Conservation (phyloP, 2,113 vertebrate genomes). For the Bungarus multicinctus region DNA sequence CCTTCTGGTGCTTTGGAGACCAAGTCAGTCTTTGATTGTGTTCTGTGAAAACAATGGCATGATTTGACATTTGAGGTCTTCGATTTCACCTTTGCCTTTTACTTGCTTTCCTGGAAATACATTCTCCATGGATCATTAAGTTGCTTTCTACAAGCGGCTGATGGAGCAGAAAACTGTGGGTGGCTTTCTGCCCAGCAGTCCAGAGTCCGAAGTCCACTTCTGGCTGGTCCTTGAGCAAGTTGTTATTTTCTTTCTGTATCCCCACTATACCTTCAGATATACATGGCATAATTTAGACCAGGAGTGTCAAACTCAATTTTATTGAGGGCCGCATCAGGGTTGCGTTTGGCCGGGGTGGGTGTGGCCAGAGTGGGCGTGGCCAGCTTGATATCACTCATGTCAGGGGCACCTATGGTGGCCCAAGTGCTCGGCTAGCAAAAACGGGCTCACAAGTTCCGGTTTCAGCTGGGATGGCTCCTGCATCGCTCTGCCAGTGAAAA, state of each 20-base stretch:
- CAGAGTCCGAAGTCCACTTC: neutral
- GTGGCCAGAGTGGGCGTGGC: too few species aligned
- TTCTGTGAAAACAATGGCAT: neutral
- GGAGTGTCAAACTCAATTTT: too few species aligned
- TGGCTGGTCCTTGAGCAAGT: neutral
- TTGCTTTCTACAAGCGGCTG: neutral
- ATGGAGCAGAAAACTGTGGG: neutral
- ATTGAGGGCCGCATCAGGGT: too few species aligned
- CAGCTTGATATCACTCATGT: too few species aligned
- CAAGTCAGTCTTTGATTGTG: neutral
- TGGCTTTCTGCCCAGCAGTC: neutral
- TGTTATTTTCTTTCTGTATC: neutral
- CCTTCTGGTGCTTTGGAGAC: neutral
- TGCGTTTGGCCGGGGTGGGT: too few species aligned
- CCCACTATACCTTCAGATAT: neutral
- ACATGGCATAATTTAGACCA: neutral
- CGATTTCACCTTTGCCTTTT: neutral
- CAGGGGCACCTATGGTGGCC: too few species aligned
- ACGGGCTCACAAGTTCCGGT: too few species aligned
- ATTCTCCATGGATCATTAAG: neutral
- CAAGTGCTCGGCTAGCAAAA: too few species aligned
- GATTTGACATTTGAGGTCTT: neutral
- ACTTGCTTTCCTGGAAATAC: neutral
- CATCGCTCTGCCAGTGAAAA: too few species aligned
- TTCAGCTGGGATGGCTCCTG: too few species aligned